phyloP scores from a whole-genome alignment of 2,888 invertebrate genomes.

The Caenorhabditis sp. region DNA sequence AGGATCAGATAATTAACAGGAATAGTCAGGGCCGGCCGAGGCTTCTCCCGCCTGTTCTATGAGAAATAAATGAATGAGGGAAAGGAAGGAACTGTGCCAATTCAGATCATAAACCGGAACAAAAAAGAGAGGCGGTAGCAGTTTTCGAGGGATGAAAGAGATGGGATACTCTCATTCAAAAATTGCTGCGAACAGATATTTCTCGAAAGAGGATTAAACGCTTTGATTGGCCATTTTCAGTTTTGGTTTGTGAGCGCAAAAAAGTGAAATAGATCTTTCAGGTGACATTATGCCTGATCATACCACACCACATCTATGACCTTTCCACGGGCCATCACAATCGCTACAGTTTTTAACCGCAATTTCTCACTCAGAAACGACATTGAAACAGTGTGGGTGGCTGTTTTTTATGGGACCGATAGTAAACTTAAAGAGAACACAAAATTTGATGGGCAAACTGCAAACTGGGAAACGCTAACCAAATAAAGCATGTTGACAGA shows the following conservation, averaged over 20 bases:
- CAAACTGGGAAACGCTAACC: no score
- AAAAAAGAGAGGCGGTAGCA: constrained; percentile 14
- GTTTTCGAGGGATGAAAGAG: no score
- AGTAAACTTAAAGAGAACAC: no score
- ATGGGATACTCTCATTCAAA: constrained; percentile 22
- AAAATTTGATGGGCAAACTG: no score
- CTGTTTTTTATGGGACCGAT: no score
- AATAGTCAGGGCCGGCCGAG: no score
- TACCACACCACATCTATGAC: background rate
- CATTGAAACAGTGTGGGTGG: no score
- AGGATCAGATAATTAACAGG: constrained; percentile 20
- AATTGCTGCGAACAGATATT: constrained; percentile 35
- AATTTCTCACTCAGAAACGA: no score
- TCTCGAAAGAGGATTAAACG: constrained; percentile 41
- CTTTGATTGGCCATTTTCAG: constrained; percentile 20
- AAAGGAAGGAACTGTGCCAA: constrained; percentile 10
- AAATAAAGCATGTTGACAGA: no score
- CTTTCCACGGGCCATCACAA: no score
- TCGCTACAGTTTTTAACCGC: no score
- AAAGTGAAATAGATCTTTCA: constrained; percentile 42
- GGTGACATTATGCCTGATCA: background rate
- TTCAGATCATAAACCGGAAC: constrained; percentile 24
- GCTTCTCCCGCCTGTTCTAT: background rate
- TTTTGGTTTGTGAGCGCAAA: constrained; percentile 17
- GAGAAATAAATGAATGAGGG: constrained; percentile 3